Conservation (phyloP, 2,113 vertebrate genomes). For the Calcarius ornatus region DNA sequence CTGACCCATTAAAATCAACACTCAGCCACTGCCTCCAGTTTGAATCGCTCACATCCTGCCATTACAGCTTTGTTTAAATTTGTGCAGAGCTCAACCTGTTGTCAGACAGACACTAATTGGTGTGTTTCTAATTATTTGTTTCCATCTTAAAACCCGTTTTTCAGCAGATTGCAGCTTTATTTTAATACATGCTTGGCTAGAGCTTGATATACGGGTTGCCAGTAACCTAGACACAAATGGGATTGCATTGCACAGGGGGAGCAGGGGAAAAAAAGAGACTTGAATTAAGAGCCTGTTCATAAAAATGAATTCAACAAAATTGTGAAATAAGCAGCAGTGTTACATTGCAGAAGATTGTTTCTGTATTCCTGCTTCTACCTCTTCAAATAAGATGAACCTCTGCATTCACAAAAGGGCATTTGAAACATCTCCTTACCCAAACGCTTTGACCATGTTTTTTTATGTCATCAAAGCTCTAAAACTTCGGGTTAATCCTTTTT, state of each 20-base stretch:
- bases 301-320: not conserved
- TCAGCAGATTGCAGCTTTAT: slow-evolving; percentile 51
- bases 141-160: slow-evolving; percentile 60
- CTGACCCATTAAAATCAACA: not conserved
- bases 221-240: slow-evolving; percentile 38
- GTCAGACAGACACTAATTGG: slow-evolving; percentile 54
- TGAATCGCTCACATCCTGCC: not conserved
- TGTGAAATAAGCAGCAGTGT: not conserved
- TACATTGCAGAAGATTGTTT: not conserved
- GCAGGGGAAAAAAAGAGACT: not conserved
- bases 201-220: slow-evolving; percentile 8
- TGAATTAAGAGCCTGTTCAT: slow-evolving; percentile 6
- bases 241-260: not conserved
- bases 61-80: slow-evolving; percentile 41
- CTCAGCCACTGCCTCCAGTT: not conserved
- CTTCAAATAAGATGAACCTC: not conserved
- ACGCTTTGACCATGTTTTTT: not conserved
- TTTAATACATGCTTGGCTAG: slow-evolving; percentile 42
- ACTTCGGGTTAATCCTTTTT: not conserved
- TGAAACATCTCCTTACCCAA: not conserved
- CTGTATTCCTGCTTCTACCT: not conserved
- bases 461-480: not conserved
- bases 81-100: slow-evolving; percentile 29
- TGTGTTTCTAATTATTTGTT: slow-evolving; percentile 62
- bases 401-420: not conserved